Evolutionary conservation across 2,113 vertebrate species (phyloP).

Genomic region (Ploceus nigricollis): DNA sequence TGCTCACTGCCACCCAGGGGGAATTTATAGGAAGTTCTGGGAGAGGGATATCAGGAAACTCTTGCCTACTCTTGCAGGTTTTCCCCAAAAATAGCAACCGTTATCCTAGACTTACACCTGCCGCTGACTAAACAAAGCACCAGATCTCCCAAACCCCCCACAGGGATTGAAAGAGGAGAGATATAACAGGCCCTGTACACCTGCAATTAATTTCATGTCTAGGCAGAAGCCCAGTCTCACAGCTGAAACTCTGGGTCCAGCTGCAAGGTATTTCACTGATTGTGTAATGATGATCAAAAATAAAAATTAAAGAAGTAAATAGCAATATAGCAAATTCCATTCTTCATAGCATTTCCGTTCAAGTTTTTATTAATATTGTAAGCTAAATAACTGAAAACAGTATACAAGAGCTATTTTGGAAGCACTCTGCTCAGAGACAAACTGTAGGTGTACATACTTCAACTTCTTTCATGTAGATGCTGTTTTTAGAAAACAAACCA

Average conservation of each 20-base stretch:
- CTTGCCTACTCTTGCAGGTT: neutral
- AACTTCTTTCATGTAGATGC: neutral
- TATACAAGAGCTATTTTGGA: neutral
- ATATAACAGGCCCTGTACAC: neutral
- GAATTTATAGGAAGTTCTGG: neutral
- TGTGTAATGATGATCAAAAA: neutral
- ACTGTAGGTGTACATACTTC: neutral
- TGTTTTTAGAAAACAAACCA: neutral
- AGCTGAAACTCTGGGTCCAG: neutral
- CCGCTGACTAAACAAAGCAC: neutral
- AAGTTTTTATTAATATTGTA: neutral
- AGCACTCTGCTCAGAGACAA: neutral
- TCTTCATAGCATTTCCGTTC: neutral
- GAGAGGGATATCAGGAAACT: neutral
- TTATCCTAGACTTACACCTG: neutral
- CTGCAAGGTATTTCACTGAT: neutral
- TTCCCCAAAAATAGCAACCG: neutral
- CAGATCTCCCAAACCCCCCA: neutral
- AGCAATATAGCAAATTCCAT: neutral
- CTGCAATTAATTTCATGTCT: neutral
- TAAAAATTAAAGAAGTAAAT: neutral
- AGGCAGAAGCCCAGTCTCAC: neutral
- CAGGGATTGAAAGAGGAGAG: neutral
- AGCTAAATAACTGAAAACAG: neutral
- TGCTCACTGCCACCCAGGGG: neutral